Base-by-base conservation (phyloP, 2,113 vertebrate species). In the Bufo gargarizans region DNA sequence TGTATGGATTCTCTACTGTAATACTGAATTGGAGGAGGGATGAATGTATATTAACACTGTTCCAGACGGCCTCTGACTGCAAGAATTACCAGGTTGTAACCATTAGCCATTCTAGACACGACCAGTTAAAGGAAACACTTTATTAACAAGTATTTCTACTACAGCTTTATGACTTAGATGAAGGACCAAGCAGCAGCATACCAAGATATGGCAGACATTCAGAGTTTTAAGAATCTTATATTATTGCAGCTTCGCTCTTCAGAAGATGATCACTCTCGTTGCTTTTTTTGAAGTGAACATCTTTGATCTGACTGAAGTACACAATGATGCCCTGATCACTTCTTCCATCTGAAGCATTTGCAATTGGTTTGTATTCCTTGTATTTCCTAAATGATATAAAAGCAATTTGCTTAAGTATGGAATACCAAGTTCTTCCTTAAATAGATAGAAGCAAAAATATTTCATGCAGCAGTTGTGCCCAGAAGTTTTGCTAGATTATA, bases 211-310 rank as follows among this genome's bases (percentile, higher is more conserved):
- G 47, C 72, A 76, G 47, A 76, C 72, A 71, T 22, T 69, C 3
- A 33, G 33, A 33, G 33, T 19, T n/a, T n/a, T 72, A 45, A 43
- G 49, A 17, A 69, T 1, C 33, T 92, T 95, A 96, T 89, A 93
- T 86, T 58, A 91, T 88, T 76, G 91, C 90, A 3, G 84, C 90
- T 74, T 93, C 93, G 90, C 92, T 93, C 65, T 93, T 96, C 92
- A 99, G 92, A 77, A 99, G 93, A 17, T 95, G 96, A 58, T 96
- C 92, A 77, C 92, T 95, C 91, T 99, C 98, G 58, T 94, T 96
- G 71, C 88, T 95, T 13, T 90, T 90, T 0, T 91, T 91, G 90
- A 95, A 96, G 53, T 97, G 91, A 3, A 90, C 47, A 47, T 94
- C 92, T 92, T 93, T 98, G 88, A 97, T 90, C 10, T 89, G 87